Evolutionary conservation across 2,888 invertebrate species (phyloP), one percentile per base, ranked within the genome.

Genomic region (Melikaiella ostensackeni): DNA sequence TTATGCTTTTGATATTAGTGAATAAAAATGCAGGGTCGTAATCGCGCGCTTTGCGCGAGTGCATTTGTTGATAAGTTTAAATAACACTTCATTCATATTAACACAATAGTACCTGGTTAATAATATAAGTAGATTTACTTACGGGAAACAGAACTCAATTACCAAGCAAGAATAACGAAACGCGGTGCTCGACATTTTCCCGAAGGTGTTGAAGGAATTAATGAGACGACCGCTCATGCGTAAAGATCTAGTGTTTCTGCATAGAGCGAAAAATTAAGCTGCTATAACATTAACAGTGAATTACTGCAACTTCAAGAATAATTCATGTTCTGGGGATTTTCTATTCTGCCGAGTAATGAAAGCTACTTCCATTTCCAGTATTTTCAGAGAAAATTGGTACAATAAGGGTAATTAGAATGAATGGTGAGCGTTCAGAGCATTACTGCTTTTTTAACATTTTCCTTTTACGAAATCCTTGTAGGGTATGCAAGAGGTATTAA

Each of bases 281-380:
- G 70, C 30, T 70, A 50, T 50, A 55, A 70, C 33, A 55, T 70
- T 70, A 70, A 70, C 70, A 33, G 33, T 55, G 70, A 70, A 70
- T 70, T 70, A 70, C 70, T 70, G 70, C 50, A 70, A 50, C 55
- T 70, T 70, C 50, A 70, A 70, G 70, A 70, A 70, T 70, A 70
- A 70, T 70, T 70, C 70, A 70, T 46, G 33, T 55, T 30, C 70
- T 70, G 6, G 70, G 70, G 70, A 70, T 70, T 70, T 70, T 70
- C 27, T 30, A n/a, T 50, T 30, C 50, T 30, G 27, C 70, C 70
- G 21, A 70, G 50, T 70, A 70, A 70, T 70, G 50, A 70, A 50
- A 70, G 70, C 70, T 70, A 70, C 70, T 50, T 70, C n/a, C 50
- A 70, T 70, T 66, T 70, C 33, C 70, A 70, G 50, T 70, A 50